Evolutionary conservation across 2,888 invertebrate genomes (phyloP).

Genomic region (Mesochorus sp.): DNA sequence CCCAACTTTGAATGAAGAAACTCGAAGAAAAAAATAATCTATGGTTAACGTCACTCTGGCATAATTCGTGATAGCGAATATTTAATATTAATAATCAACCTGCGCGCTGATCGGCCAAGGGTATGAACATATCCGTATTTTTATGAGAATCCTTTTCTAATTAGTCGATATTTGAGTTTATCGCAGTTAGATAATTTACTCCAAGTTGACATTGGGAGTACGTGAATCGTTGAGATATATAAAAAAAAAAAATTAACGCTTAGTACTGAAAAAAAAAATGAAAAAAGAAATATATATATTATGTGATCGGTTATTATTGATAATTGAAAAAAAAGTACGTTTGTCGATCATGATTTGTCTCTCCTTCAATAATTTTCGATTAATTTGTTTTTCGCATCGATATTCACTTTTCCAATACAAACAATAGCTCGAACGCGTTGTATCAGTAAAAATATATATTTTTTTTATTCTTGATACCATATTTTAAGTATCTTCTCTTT

Average conservation of each 20-base stretch:
- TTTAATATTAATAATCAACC: slow-evolving; percentile 58
- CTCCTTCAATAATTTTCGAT: not conserved
- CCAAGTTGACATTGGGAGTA: slow-evolving; percentile 36
- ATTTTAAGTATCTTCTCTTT: too few relatives aligned
- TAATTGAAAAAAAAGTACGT: slow-evolving; percentile 25
- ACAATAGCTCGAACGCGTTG: too few relatives aligned
- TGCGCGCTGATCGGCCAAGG: slow-evolving; percentile 46
- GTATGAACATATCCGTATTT: slow-evolving; percentile 77
- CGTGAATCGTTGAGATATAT: slow-evolving; percentile 22
- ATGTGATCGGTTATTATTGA: slow-evolving; percentile 17
- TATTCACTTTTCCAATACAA: too few relatives aligned
- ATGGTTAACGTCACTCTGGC: slow-evolving; percentile 29
- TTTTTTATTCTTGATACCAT: too few relatives aligned
- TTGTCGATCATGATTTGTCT: slow-evolving; percentile 8
- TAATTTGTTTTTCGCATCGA: too few relatives aligned
- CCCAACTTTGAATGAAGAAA: too few relatives aligned
- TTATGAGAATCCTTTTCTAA: slow-evolving; percentile 76
- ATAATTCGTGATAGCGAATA: slow-evolving; percentile 58
- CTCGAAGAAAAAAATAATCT: slow-evolving; percentile 5
- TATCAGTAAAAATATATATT: too few relatives aligned
- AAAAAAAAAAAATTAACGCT: too few relatives aligned
- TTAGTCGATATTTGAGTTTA: slow-evolving; percentile 60
- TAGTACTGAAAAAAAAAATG: slow-evolving; percentile 7
- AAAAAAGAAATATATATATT: not conserved
- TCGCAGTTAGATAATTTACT: slow-evolving; percentile 33